Percentiles rank a stretch among this genome's conserved stretches.
Conservation (phyloP, 2,113 vertebrate genomes). For the Trachemys scripta region DNA sequence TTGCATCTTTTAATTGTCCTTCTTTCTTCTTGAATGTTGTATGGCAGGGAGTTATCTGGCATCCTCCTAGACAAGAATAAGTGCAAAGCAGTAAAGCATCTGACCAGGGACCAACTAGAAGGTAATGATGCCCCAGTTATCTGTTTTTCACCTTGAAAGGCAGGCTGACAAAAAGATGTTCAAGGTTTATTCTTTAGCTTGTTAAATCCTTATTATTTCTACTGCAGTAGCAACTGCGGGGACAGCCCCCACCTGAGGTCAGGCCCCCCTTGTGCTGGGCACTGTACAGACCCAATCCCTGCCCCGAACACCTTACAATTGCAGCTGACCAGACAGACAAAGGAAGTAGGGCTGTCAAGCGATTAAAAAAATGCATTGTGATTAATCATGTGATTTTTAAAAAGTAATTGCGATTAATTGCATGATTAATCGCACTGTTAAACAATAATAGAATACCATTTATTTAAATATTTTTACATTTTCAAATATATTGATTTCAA, state of each 20-base stretch:
- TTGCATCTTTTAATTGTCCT: neutral
- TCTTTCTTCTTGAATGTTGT: neutral
- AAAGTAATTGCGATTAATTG: no score
- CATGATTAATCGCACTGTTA: no score
- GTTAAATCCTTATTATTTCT: neutral
- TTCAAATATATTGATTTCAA: no score
- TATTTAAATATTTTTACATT: no score
- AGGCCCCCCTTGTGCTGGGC: neutral
- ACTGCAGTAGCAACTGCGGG: neutral
- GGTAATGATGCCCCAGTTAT: neutral
- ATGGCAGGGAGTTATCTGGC: neutral
- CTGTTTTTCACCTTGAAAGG: neutral
- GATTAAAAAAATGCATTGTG: no score
- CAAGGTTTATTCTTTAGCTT: neutral
- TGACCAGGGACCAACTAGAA: conserved; percentile 8
- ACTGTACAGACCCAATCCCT: neutral
- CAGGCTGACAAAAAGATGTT: neutral
- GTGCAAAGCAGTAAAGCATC: neutral
- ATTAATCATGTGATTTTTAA: no score
- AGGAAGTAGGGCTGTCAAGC: neutral
- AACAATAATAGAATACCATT: no score
- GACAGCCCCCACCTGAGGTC: neutral
- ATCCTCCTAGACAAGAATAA: neutral
- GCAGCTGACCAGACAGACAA: neutral
- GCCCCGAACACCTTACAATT: neutral